These are phyloP conservation scores for Herminia tarsipennalis DNA, from an alignment of 2,888 invertebrate species.

Conservation along the genomic window DNA sequence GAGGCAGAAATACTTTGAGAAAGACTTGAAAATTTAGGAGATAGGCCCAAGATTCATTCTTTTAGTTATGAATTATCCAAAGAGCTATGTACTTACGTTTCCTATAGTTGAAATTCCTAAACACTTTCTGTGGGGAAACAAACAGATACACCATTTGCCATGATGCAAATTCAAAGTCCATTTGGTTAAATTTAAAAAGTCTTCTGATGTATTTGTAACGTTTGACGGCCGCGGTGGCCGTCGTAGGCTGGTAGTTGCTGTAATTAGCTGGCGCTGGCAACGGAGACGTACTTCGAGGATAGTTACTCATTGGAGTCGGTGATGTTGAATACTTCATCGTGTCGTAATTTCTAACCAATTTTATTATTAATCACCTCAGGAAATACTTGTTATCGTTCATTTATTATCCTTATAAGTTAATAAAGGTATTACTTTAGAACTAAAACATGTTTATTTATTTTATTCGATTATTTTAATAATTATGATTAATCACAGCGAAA, in stretches of 20 bases:
- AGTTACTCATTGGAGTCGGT: slow-evolving; percentile 79
- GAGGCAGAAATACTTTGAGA: too few species aligned
- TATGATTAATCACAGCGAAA: slow-evolving; percentile 27
- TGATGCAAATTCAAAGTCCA: slow-evolving; percentile 99
- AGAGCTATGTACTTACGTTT: slow-evolving; percentile 91
- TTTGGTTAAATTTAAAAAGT: slow-evolving; percentile 96
- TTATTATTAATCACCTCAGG: slow-evolving; percentile 29
- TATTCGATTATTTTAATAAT: slow-evolving; percentile 21
- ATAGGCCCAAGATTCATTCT: too few species aligned
- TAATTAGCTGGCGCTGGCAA: slow-evolving; percentile 89
- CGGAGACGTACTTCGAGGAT: slow-evolving; percentile 86
- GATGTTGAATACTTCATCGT: slow-evolving; percentile 88
- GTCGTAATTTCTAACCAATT: slow-evolving; percentile 7
- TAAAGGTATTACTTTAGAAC: slow-evolving; percentile 5
- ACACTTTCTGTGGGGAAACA: slow-evolving; percentile 97
- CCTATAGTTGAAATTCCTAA: slow-evolving; percentile 98
- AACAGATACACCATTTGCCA: slow-evolving; percentile 99
- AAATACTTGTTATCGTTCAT: slow-evolving; percentile 16
- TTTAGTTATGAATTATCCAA: neutral
- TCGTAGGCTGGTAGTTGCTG: slow-evolving; percentile 88
- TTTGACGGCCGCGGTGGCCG: slow-evolving; percentile 93
- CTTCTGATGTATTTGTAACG: slow-evolving; percentile 94
- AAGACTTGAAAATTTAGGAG: too few species aligned
- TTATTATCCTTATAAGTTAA: slow-evolving; percentile 15
- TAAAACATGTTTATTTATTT: slow-evolving; percentile 44